Conservation (phyloP, 2,888 invertebrate genomes). For the Caenorhabditis becei region DNA sequence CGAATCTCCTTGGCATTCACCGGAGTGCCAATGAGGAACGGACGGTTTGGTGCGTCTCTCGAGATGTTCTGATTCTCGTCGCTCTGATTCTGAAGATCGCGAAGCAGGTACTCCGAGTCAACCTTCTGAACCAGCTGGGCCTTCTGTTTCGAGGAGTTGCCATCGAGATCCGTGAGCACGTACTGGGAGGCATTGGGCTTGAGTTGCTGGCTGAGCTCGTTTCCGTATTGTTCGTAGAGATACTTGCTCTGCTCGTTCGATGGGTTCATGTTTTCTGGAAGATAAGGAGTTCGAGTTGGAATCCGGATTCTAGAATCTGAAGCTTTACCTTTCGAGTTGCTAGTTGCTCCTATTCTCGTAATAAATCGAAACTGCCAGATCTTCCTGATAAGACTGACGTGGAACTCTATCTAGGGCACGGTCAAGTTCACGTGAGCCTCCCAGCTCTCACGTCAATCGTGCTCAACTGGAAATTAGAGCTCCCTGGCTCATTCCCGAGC, state of each 20-base stretch:
- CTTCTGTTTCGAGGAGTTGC: conserved; percentile 39
- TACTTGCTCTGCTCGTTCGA: conserved; percentile 50
- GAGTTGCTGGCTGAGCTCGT: conserved; percentile 46
- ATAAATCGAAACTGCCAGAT: too few species aligned
- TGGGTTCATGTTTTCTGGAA: too few species aligned
- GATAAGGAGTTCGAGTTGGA: too few species aligned
- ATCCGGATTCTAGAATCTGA: too few species aligned
- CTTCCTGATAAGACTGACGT: too few species aligned
- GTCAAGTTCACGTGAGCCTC: too few species aligned
- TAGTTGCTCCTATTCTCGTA: too few species aligned
- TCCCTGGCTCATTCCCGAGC: too few species aligned
- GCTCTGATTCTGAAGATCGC: conserved; percentile 46
- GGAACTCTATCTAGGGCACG: too few species aligned
- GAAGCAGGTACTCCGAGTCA: conserved; percentile 52
- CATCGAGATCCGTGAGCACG: conserved; percentile 50
- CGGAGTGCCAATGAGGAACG: conserved; percentile 49
- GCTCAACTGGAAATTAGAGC: too few species aligned
- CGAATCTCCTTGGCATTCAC: conserved; percentile 53
- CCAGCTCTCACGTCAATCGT: too few species aligned
- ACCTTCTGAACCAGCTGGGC: conserved; percentile 21
- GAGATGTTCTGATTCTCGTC: conserved; percentile 32
- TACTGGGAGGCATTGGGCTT: conserved; percentile 52
- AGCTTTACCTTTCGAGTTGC: too few species aligned
- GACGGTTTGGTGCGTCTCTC: conserved; percentile 52
- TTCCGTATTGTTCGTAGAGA: conserved; percentile 43